Percentiles rank a stretch among this genome's conserved stretches.
phyloP scores from a whole-genome alignment of 2,888 invertebrate genomes.

The Noctua comes region DNA sequence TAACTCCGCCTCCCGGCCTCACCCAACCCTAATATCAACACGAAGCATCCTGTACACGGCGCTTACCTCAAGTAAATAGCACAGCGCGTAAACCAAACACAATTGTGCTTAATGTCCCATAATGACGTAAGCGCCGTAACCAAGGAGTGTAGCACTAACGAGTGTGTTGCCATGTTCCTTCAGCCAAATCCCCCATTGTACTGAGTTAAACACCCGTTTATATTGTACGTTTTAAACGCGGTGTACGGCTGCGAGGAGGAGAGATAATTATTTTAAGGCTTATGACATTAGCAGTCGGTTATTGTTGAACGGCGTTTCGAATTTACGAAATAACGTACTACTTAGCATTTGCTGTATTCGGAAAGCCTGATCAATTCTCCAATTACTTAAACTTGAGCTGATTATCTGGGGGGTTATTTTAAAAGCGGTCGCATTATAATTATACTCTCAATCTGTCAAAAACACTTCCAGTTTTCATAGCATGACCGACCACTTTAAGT shows the following conservation, averaged over 20 bases:
- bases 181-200: conserved; percentile 23
- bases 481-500: too few relatives aligned
- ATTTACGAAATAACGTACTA: not conserved
- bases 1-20: not conserved
- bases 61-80: conserved; percentile 44
- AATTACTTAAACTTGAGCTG: not conserved
- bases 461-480: not conserved
- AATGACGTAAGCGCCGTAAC: conserved; percentile 33
- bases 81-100: conserved; percentile 43
- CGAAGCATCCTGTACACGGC: not conserved
- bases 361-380: not conserved
- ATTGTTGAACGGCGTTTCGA: not conserved
- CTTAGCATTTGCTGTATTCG: not conserved
- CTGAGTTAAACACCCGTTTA: conserved; percentile 11
- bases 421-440: not conserved
- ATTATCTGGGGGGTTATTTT: not conserved
- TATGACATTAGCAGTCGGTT: conserved; percentile 1
- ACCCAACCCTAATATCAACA: conserved; percentile 20
- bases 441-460: not conserved
- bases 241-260: not conserved
- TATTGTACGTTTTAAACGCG: conserved; percentile 16
- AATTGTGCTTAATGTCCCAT: conserved; percentile 28
- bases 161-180: conserved; percentile 31
- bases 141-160: conserved; percentile 15
- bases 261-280: not conserved